phyloP scores from a whole-genome alignment of 92 coral and sea anemone genomes.

The Parazoanthus swiftii region DNA sequence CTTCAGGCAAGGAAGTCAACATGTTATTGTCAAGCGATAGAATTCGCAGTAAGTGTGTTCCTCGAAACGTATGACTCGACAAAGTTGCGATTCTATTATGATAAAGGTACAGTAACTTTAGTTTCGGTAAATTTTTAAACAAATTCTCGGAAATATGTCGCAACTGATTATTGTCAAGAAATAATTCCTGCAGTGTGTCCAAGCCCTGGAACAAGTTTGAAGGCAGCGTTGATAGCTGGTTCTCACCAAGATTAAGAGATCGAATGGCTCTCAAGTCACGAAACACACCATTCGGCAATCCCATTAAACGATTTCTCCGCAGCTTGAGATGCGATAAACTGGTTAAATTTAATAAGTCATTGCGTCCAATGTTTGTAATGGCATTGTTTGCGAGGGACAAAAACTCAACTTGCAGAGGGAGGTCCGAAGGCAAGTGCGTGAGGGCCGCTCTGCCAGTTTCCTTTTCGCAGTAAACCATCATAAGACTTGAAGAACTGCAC shows the following conservation, averaged over 20 bases:
- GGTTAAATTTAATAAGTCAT: slow-evolving; percentile 73
- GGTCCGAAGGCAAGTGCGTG: slow-evolving; percentile 63
- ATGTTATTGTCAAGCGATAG: slow-evolving; percentile 68
- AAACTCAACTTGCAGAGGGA: slow-evolving; percentile 66
- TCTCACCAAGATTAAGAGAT: slow-evolving; percentile 79
- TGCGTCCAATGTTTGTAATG: slow-evolving; percentile 65
- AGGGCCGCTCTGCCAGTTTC: slow-evolving; percentile 36
- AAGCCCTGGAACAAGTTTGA: slow-evolving; percentile 75
- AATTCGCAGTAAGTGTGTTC: slow-evolving; percentile 63
- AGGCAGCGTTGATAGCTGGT: slow-evolving; percentile 74
- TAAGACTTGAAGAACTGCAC: slow-evolving; percentile 28
- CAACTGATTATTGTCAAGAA: slow-evolving; percentile 77
- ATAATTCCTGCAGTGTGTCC: slow-evolving; percentile 68
- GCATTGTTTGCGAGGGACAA: slow-evolving; percentile 73
- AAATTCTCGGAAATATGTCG: slow-evolving; percentile 68
- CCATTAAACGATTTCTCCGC: slow-evolving; percentile 66
- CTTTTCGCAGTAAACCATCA: slow-evolving; percentile 52
- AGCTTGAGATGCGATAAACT: slow-evolving; percentile 69
- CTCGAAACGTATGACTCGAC: slow-evolving; percentile 67
- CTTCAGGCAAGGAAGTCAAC: slow-evolving; percentile 61
- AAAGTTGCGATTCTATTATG: slow-evolving; percentile 68
- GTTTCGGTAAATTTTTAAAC: slow-evolving; percentile 72
- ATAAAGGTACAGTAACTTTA: slow-evolving; percentile 74
- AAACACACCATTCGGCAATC: slow-evolving; percentile 76
- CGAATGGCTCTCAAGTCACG: slow-evolving; percentile 73